Conservation (phyloP, 2,797 vertebrate genomes). For the Masticophis lateralis region DNA sequence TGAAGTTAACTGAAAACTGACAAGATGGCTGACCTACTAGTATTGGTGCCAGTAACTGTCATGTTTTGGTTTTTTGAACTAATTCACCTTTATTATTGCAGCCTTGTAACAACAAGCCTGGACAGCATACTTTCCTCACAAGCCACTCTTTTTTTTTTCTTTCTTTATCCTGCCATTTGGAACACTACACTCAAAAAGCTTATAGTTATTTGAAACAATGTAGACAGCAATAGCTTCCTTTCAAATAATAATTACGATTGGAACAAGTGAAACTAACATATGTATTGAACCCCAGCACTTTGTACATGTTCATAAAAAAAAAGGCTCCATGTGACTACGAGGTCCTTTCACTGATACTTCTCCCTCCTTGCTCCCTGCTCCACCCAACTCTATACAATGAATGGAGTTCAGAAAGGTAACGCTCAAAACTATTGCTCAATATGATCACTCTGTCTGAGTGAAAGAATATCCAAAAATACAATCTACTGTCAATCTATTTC, state of each 20-base stretch:
- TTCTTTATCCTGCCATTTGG: neutral
- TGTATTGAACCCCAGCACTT: neutral
- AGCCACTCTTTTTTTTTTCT: neutral
- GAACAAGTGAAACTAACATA: neutral
- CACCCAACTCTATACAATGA: neutral
- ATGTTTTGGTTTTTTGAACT: neutral
- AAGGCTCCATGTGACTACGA: neutral
- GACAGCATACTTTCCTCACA: neutral
- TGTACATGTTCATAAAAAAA: neutral
- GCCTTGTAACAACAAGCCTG: neutral
- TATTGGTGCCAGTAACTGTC: neutral
- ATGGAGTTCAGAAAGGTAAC: neutral
- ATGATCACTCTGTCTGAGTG: neutral
- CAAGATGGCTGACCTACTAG: neutral
- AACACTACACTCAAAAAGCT: neutral
- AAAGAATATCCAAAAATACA: neutral
- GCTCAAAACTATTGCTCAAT: neutral
- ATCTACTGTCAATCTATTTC: neutral
- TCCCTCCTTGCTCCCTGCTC: neutral
- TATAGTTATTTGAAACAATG: neutral
- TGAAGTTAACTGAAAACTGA: neutral
- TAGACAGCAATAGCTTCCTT: neutral
- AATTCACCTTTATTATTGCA: neutral
- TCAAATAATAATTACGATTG: neutral
- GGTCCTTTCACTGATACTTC: neutral